Conservation (phyloP, 2,888 invertebrate species). For the Drosophila mimica region DNA sequence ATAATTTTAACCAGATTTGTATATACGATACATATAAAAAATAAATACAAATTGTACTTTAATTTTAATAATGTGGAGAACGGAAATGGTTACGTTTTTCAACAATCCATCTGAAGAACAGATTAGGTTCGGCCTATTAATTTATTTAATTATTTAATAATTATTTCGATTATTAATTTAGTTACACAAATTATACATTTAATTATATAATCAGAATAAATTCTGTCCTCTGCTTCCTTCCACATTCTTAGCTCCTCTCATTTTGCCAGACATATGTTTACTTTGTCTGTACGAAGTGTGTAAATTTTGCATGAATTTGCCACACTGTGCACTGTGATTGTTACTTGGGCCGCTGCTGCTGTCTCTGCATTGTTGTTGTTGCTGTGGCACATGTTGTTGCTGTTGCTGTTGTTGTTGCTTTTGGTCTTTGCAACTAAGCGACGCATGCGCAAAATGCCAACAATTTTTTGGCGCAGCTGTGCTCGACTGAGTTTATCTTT, state of each 20-base stretch:
- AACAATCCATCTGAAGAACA: not conserved
- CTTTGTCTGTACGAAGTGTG: not conserved
- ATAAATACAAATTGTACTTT: not conserved
- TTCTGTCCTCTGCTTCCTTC: not conserved
- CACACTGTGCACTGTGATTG: slow-evolving; percentile 57
- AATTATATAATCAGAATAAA: not conserved
- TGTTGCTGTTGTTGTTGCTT: not conserved
- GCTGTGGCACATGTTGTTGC: slow-evolving; percentile 4
- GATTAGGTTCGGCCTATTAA: not conserved
- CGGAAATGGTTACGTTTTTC: not conserved
- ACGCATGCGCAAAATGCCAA: slow-evolving; percentile 81
- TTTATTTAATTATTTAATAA: not conserved
- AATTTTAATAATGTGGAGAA: too few relatives aligned
- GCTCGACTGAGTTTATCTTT: slow-evolving; percentile 62
- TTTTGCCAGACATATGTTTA: not conserved
- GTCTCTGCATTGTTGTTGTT: not conserved
- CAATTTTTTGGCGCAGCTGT: slow-evolving; percentile 76
- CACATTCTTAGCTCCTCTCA: not conserved
- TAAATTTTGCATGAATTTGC: not conserved
- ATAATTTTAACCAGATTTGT: too few relatives aligned
- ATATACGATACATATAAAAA: not conserved
- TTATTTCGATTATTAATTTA: not conserved
- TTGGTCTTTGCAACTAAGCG: slow-evolving; percentile 27
- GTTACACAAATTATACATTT: not conserved
- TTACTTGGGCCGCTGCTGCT: slow-evolving; percentile 4